Conservation (phyloP, 2,797 vertebrate genomes). For the Rhinichthys osculus region DNA sequence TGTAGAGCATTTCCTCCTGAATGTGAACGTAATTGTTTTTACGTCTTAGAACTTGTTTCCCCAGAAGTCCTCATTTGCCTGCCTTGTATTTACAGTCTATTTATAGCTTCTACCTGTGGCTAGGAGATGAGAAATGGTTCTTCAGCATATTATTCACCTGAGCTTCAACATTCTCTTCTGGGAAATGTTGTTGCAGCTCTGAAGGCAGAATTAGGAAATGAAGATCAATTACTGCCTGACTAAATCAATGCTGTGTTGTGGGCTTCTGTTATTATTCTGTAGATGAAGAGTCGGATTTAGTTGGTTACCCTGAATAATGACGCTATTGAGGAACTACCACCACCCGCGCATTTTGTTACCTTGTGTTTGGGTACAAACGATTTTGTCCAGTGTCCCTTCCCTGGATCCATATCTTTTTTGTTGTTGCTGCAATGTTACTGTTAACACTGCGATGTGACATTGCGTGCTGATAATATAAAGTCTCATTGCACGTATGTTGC, state of each 20-base stretch:
- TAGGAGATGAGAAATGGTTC: slow-evolving; percentile 21
- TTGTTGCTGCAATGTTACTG: not conserved
- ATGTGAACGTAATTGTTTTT: not conserved
- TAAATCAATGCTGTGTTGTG: not conserved
- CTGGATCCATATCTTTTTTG: not conserved
- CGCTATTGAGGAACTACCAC: not conserved
- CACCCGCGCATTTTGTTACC: not conserved
- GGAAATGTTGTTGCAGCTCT: not conserved
- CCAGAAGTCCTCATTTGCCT: not conserved
- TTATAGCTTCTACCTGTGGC: slow-evolving; percentile 4
- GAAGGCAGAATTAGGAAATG: not conserved
- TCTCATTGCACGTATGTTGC: too few relatives aligned
- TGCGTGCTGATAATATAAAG: not conserved
- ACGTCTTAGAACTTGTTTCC: not conserved
- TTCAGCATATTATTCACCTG: slow-evolving; percentile 10
- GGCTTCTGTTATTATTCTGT: not conserved
- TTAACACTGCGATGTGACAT: not conserved
- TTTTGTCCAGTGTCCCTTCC: not conserved
- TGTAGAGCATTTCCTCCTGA: not conserved
- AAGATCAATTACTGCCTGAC: not conserved
- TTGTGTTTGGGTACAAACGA: too few relatives aligned
- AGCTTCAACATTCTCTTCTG: not conserved
- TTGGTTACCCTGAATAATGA: not conserved
- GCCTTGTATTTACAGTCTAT: slow-evolving; percentile 9
- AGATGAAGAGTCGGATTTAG: not conserved